Evolutionary conservation across 2,888 invertebrate genomes (phyloP).

Genomic region (Crioceris asparagi): DNA sequence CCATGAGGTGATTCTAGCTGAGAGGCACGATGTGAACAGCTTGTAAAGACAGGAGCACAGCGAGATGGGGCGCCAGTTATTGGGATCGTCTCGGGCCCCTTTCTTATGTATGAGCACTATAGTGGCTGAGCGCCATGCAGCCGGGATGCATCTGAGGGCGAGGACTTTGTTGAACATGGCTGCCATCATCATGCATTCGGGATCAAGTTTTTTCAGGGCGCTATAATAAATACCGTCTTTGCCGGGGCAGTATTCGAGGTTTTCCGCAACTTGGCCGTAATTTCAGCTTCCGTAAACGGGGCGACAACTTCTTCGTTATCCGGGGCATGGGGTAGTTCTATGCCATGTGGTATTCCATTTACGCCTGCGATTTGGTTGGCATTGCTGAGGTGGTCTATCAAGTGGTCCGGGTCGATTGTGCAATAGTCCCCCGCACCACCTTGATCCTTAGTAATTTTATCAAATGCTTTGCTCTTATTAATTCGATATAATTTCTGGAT

Average conservation of each 20-base stretch:
- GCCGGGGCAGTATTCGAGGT: too few species aligned
- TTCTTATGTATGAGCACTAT: slow-evolving; percentile 12
- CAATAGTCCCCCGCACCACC: neutral
- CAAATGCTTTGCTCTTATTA: slow-evolving; percentile 1
- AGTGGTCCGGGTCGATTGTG: slow-evolving; percentile 3
- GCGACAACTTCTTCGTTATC: neutral
- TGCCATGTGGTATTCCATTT: neutral
- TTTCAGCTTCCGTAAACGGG: slow-evolving; percentile 1
- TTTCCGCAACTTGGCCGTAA: slow-evolving; percentile 5
- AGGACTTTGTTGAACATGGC: slow-evolving; percentile 4
- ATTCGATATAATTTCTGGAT: slow-evolving; percentile 8
- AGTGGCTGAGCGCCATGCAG: slow-evolving; percentile 6
- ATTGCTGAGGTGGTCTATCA: slow-evolving; percentile 5
- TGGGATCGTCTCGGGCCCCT: slow-evolving; percentile 16
- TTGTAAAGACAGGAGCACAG: slow-evolving; percentile 22
- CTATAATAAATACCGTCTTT: slow-evolving; percentile 9
- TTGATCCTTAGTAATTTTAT: neutral
- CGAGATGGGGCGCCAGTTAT: slow-evolving; percentile 28
- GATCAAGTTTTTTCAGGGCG: slow-evolving; percentile 7
- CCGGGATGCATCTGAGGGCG: slow-evolving; percentile 1
- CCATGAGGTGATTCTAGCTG: too few species aligned
- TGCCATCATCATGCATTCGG: slow-evolving; percentile 7
- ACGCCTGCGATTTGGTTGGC: slow-evolving; percentile 1
- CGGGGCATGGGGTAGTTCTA: slow-evolving; percentile 1
- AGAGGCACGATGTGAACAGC: slow-evolving; percentile 18